Conservation (phyloP, 37 sponge, comb jelly and placozoan genomes). For the Crambe crambe region DNA sequence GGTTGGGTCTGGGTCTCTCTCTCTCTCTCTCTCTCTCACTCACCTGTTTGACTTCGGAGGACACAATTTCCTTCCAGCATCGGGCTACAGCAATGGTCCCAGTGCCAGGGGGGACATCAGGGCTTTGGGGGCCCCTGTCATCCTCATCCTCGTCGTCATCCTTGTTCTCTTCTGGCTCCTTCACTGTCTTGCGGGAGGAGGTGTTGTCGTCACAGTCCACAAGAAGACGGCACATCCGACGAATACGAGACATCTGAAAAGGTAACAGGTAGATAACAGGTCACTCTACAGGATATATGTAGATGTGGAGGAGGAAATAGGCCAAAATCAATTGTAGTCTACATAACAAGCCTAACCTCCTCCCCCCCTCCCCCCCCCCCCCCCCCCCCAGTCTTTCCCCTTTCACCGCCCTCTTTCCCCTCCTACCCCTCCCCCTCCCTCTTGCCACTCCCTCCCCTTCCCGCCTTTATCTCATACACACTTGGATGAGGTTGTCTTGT, state of each 20-base stretch:
- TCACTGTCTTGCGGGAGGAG: conserved; percentile 1
- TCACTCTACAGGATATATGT: no score
- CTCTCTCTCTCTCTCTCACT: no score
- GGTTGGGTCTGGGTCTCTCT: not conserved
- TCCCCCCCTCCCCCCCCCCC: no score
- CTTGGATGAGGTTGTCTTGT: not conserved
- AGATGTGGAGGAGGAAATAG: no score
- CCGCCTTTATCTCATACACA: not conserved
- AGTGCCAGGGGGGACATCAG: not conserved
- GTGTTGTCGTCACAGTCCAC: conserved; percentile 63
- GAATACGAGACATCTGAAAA: conserved; percentile 47
- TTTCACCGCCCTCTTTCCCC: no score
- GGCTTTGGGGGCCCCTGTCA: not conserved
- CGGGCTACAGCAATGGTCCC: conserved; percentile 33
- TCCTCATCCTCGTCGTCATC: not conserved
- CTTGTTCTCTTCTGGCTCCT: not conserved
- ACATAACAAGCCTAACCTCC: no score
- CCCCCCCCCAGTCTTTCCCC: no score
- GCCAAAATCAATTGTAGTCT: no score
- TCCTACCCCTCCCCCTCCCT: no score
- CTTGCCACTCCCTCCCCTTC: no score
- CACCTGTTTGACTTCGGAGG: conserved; percentile 14
- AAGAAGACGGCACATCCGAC: conserved; percentile 70
- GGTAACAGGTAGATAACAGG: not conserved
- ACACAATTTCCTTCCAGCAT: conserved; percentile 46